Conservation (phyloP, 37 sponge, comb jelly and placozoan genomes). For the Oopsacas minuta region DNA sequence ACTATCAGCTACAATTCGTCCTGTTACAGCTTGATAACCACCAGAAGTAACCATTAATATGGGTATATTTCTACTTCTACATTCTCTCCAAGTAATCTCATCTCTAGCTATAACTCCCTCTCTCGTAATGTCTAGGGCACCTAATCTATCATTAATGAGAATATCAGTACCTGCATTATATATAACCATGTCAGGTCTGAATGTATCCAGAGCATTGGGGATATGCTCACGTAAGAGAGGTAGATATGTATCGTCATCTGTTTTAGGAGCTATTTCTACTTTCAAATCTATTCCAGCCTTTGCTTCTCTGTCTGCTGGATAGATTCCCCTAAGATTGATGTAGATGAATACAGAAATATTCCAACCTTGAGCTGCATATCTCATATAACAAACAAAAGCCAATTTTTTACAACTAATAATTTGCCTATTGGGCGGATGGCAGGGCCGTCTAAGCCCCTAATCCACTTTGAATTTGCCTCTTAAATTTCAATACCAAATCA, state of each 20-base stretch:
- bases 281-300: constrained; percentile 23
- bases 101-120: constrained; percentile 70
- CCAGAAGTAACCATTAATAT: constrained; percentile 83
- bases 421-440: too few species aligned
- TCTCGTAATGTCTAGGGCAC: constrained; percentile 60
- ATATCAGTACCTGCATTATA: constrained; percentile 86
- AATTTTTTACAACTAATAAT: too few species aligned
- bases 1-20: background rate
- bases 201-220: constrained; percentile 40
- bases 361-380: too few species aligned
- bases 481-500: too few species aligned
- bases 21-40: constrained; percentile 48
- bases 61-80: constrained; percentile 44
- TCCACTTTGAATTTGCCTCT: too few species aligned
- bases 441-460: too few species aligned
- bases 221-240: constrained; percentile 23
- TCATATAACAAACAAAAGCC: too few species aligned
- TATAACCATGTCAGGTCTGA: constrained; percentile 68
- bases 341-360: too few species aligned
- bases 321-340: constrained; percentile 33
- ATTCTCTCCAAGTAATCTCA: constrained; percentile 47
- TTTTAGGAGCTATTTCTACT: constrained; percentile 21
- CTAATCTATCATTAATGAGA: constrained; percentile 60
- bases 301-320: constrained; percentile 54
- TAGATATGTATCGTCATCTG: constrained; percentile 21